Evolutionary conservation across 2,113 vertebrate genomes (phyloP).

Genomic region (Glaucidium brasilianum): DNA sequence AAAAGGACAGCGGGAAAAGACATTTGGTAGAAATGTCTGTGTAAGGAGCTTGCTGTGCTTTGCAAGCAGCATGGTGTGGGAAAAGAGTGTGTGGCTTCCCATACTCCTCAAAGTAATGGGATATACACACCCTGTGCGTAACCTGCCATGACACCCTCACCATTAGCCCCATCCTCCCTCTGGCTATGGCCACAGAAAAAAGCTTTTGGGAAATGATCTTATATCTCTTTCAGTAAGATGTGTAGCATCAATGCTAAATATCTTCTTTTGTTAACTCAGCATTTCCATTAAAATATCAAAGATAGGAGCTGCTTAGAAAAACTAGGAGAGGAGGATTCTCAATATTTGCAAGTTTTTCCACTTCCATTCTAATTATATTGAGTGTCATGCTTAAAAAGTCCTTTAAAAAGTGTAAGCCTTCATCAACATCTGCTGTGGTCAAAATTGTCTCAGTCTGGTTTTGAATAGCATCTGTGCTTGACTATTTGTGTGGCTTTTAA

Average conservation of each 20-base stretch:
- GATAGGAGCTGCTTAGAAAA: neutral
- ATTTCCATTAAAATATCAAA: neutral
- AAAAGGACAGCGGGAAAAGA: neutral
- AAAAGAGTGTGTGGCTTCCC: neutral
- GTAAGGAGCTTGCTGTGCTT: neutral
- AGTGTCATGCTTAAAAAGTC: neutral
- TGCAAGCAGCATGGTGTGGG: neutral
- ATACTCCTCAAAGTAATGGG: neutral
- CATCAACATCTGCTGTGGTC: neutral
- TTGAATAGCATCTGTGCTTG: neutral
- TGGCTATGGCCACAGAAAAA: rapidly evolving
- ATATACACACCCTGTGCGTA: neutral
- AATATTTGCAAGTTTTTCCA: neutral
- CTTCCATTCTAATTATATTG: neutral
- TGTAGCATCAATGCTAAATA: neutral
- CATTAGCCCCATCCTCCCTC: neutral
- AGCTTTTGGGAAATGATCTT: neutral
- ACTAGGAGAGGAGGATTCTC: neutral
- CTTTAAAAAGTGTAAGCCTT: neutral
- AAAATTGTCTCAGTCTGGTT: neutral
- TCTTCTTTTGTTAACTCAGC: neutral
- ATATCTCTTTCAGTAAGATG: neutral
- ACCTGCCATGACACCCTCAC: rapidly evolving
- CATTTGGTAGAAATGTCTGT: neutral
- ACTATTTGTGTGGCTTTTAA: neutral